Base-by-base conservation (phyloP, 2,113 vertebrate genomes). In the Spea multiplicata region DNA sequence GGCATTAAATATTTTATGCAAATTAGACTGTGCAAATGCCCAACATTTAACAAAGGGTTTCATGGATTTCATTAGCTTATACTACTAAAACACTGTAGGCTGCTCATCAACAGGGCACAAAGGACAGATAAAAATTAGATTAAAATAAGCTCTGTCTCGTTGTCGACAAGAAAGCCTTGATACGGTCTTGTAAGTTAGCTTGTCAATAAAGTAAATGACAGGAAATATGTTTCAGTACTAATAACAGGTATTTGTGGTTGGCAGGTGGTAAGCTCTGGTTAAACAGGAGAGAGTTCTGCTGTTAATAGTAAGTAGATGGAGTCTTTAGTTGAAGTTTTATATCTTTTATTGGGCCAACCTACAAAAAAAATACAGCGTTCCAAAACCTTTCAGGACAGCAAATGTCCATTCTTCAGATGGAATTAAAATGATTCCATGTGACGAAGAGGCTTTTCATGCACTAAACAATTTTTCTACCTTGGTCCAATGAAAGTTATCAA, bases 1-100 rank as follows among this genome's bases (percentile, higher is more conserved):
- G 64, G 64, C 65, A 80, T 80, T 68, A 80, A 73, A 80, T 68
- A 74, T 80, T 68, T 80, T 74, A 80, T 74, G 52, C 8, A 80
- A 80, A 78, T 73, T 55, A 57, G 30, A 7, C 44, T 6, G 9
- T 44, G n/a, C 9, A 67, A 61, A 68, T 80, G 45, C 52, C 52
- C 70, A 59, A 74, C 16, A 65, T 74, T 66, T 80, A 68, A 48
- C 10, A 80, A 66, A 73, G 13, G 66, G 53, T 14, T 57, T 9
- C 53, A 57, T 46, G 48, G 57, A 64, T 78, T 71, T 49, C 48
- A 71, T 71, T 48, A 79, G 16, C 5, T 46, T 66, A 72, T 55
- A 5, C 30, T 73, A n/a, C 50, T 73, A 17, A 30, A 73, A 73
- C 52, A 68, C 44, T 45, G 57, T n/a, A 44, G 71, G 67, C 14